Base-by-base conservation (phyloP, 1,140 invertebrate species). In the Apis cerana region DNA sequence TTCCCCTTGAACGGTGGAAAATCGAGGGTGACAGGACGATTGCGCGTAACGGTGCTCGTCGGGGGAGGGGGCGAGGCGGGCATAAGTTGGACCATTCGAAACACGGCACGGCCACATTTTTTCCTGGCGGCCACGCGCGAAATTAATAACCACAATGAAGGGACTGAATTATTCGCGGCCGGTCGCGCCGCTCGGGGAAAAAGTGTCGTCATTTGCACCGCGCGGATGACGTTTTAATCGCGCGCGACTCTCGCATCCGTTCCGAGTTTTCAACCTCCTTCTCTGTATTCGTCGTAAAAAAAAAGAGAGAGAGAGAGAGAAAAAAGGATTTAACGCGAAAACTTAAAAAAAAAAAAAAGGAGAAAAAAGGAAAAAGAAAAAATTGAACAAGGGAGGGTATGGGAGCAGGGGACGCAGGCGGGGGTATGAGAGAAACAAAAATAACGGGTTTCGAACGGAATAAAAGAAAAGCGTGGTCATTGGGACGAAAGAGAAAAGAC, bases 161-260 rank as follows among this genome's bases (percentile, higher is more conserved):
- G 70, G 85, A 85, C 82, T 87, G 86, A 87, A 87, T 87, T 87
- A 88, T 88, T 81, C 85, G 75, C 75, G 78, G 81, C 61, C 64
- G 79, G 70, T 56, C 83, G 52, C 54, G 54, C 15, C 56, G 64
- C 70, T 74, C 77, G 69, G 67, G 75, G 85, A 85, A 85, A 78
- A 75, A 75, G 70, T 70, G 64, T 84, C 87, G 83, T 85, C 87
- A 88, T 88, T 88, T 87, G 86, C 83, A 88, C 80, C 75, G 79
- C 86, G 75, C 72, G 83, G 75, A 88, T 88, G 87, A 88, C 87
- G 69, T 88, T 88, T 88, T 88, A 88, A 88, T 88, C 87, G 87
- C 84, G 77, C 75, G 61, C 59, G 33, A 7, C 33, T 43, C 33
- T 43, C 48, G 33, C 33, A 61, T 48, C 33, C 21, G 21, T 23